Conservation (phyloP, 2,888 invertebrate species). For the Orthosia gothica region DNA sequence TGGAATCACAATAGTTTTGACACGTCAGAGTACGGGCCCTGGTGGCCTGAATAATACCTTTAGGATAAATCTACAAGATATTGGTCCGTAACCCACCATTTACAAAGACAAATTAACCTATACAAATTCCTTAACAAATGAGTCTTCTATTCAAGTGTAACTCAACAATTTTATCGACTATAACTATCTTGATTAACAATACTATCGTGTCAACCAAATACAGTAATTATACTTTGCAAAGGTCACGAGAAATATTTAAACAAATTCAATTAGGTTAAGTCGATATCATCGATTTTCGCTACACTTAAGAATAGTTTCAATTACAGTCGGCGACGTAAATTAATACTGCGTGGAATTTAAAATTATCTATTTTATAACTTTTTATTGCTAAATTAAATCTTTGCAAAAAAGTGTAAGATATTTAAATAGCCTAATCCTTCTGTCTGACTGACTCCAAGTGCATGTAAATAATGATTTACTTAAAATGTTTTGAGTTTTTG, state of each 20-base stretch:
- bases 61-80: not conserved
- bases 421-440: no score
- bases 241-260: constrained; percentile 62
- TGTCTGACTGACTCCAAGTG: no score
- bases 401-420: no score
- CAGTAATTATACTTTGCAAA: constrained; percentile 54
- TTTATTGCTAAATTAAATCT: no score
- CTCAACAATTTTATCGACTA: constrained; percentile 30
- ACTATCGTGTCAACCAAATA: constrained; percentile 62
- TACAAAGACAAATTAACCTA: constrained; percentile 9
- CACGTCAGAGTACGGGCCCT: no score
- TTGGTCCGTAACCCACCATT: not conserved
- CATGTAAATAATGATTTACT: no score
- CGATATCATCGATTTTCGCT: constrained; percentile 66
- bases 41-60: no score
- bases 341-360: not conserved
- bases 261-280: constrained; percentile 62
- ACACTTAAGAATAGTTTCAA: constrained; percentile 59
- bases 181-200: constrained; percentile 62
- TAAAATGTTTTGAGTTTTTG: no score
- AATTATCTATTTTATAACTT: no score
- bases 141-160: constrained; percentile 33
- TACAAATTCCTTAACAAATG: constrained; percentile 1
- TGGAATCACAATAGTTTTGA: no score
- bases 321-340: constrained; percentile 5